Percentiles rank a stretch among this genome's conserved stretches.
phyloP scores from a whole-genome alignment of 2,888 invertebrate genomes.

The Scaeva pyrastri region DNA sequence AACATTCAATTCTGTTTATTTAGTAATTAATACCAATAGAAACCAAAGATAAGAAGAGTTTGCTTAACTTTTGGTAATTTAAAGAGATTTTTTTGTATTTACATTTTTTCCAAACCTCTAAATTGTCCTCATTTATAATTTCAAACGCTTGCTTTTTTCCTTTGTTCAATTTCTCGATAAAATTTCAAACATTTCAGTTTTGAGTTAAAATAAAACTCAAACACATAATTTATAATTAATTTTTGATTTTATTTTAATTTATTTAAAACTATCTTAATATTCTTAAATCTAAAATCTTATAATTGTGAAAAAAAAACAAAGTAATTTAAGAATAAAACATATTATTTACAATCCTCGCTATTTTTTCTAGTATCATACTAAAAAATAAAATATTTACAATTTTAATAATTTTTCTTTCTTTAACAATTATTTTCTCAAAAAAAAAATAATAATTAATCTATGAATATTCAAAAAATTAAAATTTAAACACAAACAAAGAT shows the following conservation, averaged over 20 bases:
- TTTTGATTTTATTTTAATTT: conserved; percentile 46
- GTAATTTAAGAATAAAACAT: conserved; percentile 4
- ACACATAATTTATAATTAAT: neutral
- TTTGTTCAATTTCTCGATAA: no score
- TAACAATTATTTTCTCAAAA: conserved; percentile 1
- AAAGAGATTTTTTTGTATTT: no score
- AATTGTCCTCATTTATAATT: no score
- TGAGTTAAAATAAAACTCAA: neutral
- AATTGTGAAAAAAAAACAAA: neutral
- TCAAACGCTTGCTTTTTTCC: no score
- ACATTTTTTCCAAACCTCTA: no score
- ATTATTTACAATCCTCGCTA: conserved; percentile 30
- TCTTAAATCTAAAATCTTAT: conserved; percentile 31
- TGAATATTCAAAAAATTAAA: neutral
- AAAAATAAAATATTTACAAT: conserved; percentile 35
- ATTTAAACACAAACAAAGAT: conserved; percentile 81
- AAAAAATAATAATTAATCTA: neutral
- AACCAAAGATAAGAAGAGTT: no score
- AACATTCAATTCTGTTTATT: no score
- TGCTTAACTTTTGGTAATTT: no score
- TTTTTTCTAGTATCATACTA: neutral
- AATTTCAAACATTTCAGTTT: no score
- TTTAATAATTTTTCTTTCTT: neutral
- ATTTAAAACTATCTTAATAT: conserved; percentile 26
- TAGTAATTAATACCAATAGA: no score